A percentile compares a stretch with the other conserved stretches of the same genome.
Evolutionary conservation across 2,797 vertebrate species (phyloP).

Genomic region (Macropodus opercularis): DNA sequence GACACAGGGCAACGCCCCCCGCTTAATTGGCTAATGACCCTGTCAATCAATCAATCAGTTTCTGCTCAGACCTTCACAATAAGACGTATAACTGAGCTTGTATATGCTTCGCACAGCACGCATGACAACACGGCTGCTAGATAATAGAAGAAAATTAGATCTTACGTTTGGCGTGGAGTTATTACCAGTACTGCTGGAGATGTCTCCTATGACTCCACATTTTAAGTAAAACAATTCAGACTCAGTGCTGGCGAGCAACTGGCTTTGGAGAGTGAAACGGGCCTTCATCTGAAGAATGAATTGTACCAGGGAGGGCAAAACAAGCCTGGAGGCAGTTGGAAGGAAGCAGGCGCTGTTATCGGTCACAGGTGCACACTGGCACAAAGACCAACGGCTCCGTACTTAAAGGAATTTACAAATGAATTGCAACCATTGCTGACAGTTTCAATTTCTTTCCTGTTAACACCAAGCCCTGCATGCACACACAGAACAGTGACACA

Average conservation of each 20-base stretch:
- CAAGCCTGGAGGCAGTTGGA: background rate
- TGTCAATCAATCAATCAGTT: background rate
- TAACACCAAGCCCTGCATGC: background rate
- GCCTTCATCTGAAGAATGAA: background rate
- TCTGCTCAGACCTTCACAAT: too few relatives aligned
- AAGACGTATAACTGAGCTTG: too few relatives aligned
- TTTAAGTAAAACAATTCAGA: background rate
- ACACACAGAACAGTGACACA: conserved; percentile 7
- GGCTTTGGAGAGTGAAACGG: conserved; percentile 4
- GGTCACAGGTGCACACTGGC: background rate
- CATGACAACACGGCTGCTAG: too few relatives aligned
- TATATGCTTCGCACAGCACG: too few relatives aligned
- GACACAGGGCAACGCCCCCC: too few relatives aligned
- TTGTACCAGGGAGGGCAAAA: conserved; percentile 7
- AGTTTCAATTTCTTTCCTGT: conserved; percentile 8
- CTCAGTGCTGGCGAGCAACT: background rate
- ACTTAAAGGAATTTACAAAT: conserved; percentile 14
- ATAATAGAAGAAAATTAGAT: too few relatives aligned
- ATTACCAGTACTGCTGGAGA: background rate
- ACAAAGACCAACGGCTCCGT: background rate
- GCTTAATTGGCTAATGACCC: background rate
- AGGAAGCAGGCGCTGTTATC: background rate
- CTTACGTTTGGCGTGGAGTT: too few relatives aligned
- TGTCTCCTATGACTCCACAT: conserved; percentile 1
- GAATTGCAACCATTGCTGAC: conserved; percentile 9